Conservation (phyloP, 2,113 vertebrate genomes). For the Carassius gibelio region DNA sequence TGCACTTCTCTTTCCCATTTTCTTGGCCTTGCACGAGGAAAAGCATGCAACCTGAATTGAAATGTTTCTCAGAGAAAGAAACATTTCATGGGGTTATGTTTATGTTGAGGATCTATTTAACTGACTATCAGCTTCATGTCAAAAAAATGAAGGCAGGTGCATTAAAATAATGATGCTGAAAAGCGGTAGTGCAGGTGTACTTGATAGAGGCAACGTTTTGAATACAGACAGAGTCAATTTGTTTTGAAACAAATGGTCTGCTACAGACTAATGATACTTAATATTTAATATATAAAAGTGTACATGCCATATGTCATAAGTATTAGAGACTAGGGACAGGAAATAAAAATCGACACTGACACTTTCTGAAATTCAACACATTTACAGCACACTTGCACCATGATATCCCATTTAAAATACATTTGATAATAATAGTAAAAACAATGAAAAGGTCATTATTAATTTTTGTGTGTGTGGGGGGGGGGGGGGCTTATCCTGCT, state of each 20-base stretch:
- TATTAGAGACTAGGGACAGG: not conserved
- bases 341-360: not conserved
- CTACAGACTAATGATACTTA: not conserved
- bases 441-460: too few relatives aligned
- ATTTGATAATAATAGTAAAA: too few relatives aligned
- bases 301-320: not conserved
- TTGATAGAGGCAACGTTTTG: not conserved
- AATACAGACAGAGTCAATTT: not conserved
- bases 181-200: not conserved
- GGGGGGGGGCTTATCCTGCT: too few relatives aligned
- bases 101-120: conserved; percentile 12
- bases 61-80: conserved; percentile 18
- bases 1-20: not conserved
- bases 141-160: not conserved
- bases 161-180: not conserved
- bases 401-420: too few relatives aligned
- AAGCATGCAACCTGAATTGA: conserved; percentile 5
- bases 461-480: too few relatives aligned
- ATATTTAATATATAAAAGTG: not conserved
- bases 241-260: not conserved
- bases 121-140: not conserved
- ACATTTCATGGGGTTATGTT: not conserved
- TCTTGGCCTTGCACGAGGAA: not conserved
- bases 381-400: not conserved
- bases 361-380: not conserved